phyloP scores from a whole-genome alignment of 2,888 invertebrate genomes.

The Chloromyia formosa region DNA sequence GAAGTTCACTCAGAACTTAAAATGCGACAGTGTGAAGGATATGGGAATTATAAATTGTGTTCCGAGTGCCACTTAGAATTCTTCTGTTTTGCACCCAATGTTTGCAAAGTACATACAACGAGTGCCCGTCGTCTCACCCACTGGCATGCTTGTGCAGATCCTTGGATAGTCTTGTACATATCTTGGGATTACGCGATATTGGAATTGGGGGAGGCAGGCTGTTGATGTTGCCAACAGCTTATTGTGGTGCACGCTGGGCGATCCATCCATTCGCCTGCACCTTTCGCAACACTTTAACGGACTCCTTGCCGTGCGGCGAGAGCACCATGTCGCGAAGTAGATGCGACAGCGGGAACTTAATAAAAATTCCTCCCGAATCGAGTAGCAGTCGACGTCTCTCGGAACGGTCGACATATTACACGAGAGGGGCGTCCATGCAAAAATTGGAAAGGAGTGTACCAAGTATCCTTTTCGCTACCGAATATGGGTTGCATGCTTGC shows the following conservation, averaged over 20 bases:
- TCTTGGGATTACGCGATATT: neutral
- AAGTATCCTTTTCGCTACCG: conserved; percentile 5
- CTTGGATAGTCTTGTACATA: neutral
- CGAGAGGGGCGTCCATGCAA: conserved; percentile 14
- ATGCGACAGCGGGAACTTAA: conserved; percentile 31
- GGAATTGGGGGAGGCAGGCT: neutral
- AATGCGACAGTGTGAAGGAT: conserved; percentile 41
- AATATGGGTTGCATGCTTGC: conserved; percentile 34
- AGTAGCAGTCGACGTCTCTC: conserved; percentile 10
- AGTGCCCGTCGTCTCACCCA: neutral
- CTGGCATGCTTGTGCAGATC: conserved; percentile 8
- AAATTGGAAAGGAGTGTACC: neutral
- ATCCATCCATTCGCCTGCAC: neutral
- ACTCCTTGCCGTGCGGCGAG: neutral
- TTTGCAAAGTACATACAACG: conserved; percentile 7
- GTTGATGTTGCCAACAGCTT: neutral
- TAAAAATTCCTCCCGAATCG: conserved; percentile 38
- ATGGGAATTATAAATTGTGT: conserved; percentile 41
- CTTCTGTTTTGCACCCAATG: conserved; percentile 38
- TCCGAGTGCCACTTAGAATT: conserved; percentile 38
- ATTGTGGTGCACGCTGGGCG: neutral
- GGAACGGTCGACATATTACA: conserved; percentile 2
- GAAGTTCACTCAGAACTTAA: conserved; percentile 42
- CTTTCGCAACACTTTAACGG: neutral
- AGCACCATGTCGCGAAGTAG: neutral